A percentile compares a stretch with the other conserved stretches of the same genome.
These are phyloP conservation scores for Sus cebifrons DNA, from an alignment of 2,797 vertebrate species.

Conservation along the genomic window DNA sequence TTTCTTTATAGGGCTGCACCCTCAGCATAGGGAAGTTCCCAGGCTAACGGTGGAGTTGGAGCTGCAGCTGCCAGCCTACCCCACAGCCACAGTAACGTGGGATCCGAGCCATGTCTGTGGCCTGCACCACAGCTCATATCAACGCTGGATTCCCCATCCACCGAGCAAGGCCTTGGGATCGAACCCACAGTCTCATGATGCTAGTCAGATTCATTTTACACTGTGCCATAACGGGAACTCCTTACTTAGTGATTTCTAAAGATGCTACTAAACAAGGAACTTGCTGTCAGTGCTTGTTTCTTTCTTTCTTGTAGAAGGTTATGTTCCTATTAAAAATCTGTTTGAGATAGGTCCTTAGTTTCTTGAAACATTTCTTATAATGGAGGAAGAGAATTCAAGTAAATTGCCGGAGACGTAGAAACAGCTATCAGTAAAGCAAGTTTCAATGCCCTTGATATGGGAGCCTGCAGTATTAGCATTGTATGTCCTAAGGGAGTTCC, in stretches of 20 bases:
- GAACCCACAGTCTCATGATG: too few relatives aligned
- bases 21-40: too few relatives aligned
- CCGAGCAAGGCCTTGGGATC: too few relatives aligned
- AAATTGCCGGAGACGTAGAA: background rate
- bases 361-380: constrained; percentile 39
- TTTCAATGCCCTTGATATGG: background rate
- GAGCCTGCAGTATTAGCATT: background rate
- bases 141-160: too few relatives aligned
- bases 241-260: background rate
- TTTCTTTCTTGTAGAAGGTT: constrained; percentile 7
- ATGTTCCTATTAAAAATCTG: constrained; percentile 47
- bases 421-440: background rate
- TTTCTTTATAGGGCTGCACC: too few relatives aligned
- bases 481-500: background rate
- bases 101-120: too few relatives aligned
- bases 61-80: too few relatives aligned
- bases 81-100: too few relatives aligned
- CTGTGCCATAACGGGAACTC: too few relatives aligned
- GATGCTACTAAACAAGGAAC: background rate
- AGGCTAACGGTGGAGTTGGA: too few relatives aligned
- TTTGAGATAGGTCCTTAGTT: constrained; percentile 25
- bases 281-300: background rate
- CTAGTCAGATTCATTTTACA: too few relatives aligned
- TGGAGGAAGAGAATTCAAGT: background rate
- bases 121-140: too few relatives aligned